Evolutionary conservation across 2,888 invertebrate genomes (phyloP).

Genomic region (Sclerodermus sp.): DNA sequence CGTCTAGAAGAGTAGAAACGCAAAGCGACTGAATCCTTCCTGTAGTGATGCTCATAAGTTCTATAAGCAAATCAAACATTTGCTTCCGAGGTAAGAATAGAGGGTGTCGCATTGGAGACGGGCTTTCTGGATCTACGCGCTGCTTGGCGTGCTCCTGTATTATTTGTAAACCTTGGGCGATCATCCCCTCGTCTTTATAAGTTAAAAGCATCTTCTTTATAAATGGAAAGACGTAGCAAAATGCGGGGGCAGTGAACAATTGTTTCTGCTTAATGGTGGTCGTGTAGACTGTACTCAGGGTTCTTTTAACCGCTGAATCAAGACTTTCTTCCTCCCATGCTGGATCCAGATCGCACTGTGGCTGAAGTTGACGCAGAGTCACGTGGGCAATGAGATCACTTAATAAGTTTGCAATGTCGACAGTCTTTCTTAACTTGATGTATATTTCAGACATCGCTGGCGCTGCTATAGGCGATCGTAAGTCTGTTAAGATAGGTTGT

Average conservation of each 20-base stretch:
- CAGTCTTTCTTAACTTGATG: conserved; percentile 63
- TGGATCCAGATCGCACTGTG: conserved; percentile 77
- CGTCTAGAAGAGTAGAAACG: conserved; percentile 77
- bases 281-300: conserved; percentile 64
- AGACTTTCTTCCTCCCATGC: conserved; percentile 77
- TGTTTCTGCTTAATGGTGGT: conserved; percentile 58
- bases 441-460: conserved; percentile 67
- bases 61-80: conserved; percentile 78
- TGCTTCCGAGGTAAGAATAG: conserved; percentile 77
- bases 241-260: conserved; percentile 72
- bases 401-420: conserved; percentile 60
- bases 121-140: conserved; percentile 57
- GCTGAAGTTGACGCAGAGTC: conserved; percentile 72
- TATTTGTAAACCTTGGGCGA: conserved; percentile 67
- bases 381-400: conserved; percentile 70
- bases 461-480: conserved; percentile 79
- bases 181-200: conserved; percentile 61
- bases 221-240: conserved; percentile 82
- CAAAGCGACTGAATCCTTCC: conserved; percentile 79
- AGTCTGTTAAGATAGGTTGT: conserved; percentile 64
- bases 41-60: conserved; percentile 70
- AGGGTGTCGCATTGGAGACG: conserved; percentile 69
- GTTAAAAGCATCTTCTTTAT: conserved; percentile 66
- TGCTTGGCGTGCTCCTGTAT: conserved; percentile 75
- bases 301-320: conserved; percentile 65